phyloP scores from a whole-genome alignment of 2,888 invertebrate genomes.

The Harpalus rubripes region DNA sequence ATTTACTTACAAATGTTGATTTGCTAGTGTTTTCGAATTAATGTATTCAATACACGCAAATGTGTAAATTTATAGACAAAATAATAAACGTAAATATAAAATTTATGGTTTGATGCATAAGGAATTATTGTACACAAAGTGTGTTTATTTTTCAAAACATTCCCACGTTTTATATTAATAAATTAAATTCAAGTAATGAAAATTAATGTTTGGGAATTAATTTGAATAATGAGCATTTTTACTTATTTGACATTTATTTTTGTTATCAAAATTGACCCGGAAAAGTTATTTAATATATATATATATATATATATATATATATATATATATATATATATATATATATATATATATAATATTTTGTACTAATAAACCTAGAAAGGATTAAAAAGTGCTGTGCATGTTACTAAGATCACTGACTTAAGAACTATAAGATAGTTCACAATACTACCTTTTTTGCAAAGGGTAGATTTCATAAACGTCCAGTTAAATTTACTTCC shows the following conservation, averaged over 20 bases:
- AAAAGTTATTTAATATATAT: not conserved
- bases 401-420: no score
- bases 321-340: no score
- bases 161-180: not conserved
- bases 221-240: no score
- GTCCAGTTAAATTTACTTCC: no score
- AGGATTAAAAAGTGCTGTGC: not conserved
- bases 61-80: not conserved
- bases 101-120: not conserved
- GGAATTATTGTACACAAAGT: no score
- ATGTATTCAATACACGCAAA: slow-evolving; percentile 23
- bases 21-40: not conserved
- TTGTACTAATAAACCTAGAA: not conserved
- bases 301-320: no score
- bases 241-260: not conserved
- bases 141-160: not conserved
- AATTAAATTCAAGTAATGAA: not conserved
- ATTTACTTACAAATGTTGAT: slow-evolving; percentile 6
- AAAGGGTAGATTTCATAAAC: no score
- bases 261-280: not conserved
- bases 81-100: not conserved
- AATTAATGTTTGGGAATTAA: no score
- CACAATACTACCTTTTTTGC: no score
- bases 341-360: not conserved
- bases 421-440: no score